A percentile compares a stretch with the other conserved stretches of the same genome.
These are phyloP conservation scores for Catharus fuscescens DNA, from an alignment of 2,113 vertebrate genomes.

Conservation along the genomic window DNA sequence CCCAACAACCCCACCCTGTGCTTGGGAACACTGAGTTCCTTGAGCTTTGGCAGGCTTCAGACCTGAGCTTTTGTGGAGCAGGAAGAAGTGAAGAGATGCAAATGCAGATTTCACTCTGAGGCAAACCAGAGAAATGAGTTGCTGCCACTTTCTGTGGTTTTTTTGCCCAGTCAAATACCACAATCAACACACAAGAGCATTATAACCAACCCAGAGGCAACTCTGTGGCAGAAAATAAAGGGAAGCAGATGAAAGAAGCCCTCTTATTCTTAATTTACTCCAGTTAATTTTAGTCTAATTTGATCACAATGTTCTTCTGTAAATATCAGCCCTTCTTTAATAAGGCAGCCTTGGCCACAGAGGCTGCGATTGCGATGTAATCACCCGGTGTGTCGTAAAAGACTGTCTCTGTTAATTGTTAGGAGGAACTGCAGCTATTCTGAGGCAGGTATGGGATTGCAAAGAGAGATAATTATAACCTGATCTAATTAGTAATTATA, in stretches of 20 bases:
- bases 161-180: neutral
- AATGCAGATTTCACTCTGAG: neutral
- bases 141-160: neutral
- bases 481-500: conserved; percentile 77
- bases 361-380: conserved; percentile 47
- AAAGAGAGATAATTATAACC: conserved; percentile 72
- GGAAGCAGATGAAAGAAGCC: neutral
- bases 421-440: conserved; percentile 29
- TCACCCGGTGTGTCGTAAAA: conserved; percentile 53
- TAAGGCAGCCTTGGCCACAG: conserved; percentile 2
- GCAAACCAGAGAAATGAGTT: neutral
- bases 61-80: neutral
- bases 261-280: conserved; percentile 9
- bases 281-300: conserved; percentile 74
- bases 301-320: conserved; percentile 59
- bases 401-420: conserved; percentile 66
- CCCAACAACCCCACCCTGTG: neutral
- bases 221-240: neutral
- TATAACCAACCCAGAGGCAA: neutral
- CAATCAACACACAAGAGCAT: neutral
- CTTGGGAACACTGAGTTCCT: neutral
- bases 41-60: neutral
- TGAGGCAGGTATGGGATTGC: conserved; percentile 68
- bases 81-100: neutral
- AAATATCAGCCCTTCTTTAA: conserved; percentile 66